Evolutionary conservation across 2,888 invertebrate genomes (phyloP), one percentile per base, ranked within the genome.

Genomic region (Microctonus brassicae): DNA sequence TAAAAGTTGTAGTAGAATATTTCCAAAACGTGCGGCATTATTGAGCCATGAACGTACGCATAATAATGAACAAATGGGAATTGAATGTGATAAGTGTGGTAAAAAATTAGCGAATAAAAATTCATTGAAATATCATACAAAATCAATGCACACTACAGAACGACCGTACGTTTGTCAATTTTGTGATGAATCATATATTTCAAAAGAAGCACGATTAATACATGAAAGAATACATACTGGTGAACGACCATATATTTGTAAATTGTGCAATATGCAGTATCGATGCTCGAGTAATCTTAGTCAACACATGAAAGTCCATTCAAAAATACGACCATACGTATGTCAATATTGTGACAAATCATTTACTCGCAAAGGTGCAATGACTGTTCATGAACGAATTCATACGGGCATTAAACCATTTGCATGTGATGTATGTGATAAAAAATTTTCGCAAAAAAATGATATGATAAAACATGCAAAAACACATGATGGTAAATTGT

Each of bases 221-320:
- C 88, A 89, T 70, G 85, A 88, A 75, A 85, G 88, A 60, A 83
- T 83, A 24, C 89, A 89, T 66, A 86, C 85, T 0, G 86, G 84
- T 3, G 85, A 85, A 65, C 82, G 84, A 9, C 87, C 86, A 7
- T 87, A 83, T 52, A 70, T 65, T 5, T 86, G 86, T 61, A 76
- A 78, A 58, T 75, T 83, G 24, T 88, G 87, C 69, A 78, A 78
- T 5, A 83, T 78, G 77, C 80, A 80, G 4, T 88, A 87, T 71
- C 83, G 84, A 57, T 84, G 85, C 60, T 83, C 84, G 9, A 84
- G 83, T 58, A 84, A 84, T 77, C 78, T 87, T 7, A 80, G 79
- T 61, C 86, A 87, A 64, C 86, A 86, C 60, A 79, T 81, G 78
- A 81, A 80, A 70, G 81, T 77, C 17, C 86, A 87, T 75, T 77